These are phyloP conservation scores for Brachycybe producta DNA, from an alignment of 2,888 invertebrate genomes.

Conservation along the genomic window DNA sequence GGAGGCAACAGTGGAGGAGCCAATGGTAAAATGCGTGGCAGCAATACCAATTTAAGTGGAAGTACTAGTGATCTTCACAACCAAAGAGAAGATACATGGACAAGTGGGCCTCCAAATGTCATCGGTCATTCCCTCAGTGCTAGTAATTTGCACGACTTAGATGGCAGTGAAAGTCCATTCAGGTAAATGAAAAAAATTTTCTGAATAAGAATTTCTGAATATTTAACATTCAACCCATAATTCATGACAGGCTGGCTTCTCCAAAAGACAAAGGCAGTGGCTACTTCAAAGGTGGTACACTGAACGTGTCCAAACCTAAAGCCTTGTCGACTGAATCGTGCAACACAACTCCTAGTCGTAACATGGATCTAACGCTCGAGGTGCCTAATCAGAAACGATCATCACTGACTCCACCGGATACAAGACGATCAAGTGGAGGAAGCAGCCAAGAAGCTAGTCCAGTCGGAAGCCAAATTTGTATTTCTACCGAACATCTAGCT, in stretches of 20 bases:
- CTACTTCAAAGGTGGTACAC: slow-evolving; percentile 7
- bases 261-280: slow-evolving; percentile 16
- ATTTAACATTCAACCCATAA: too few relatives aligned
- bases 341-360: background rate
- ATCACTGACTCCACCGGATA: background rate
- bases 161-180: slow-evolving; percentile 53
- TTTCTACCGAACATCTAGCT: background rate
- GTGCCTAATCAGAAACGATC: background rate
- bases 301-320: slow-evolving; percentile 8
- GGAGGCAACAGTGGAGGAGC: slow-evolving; percentile 30
- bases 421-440: background rate
- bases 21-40: slow-evolving; percentile 44
- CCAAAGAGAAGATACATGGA: slow-evolving; percentile 45
- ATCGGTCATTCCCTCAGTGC: slow-evolving; percentile 74
- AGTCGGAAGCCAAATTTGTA: background rate
- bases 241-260: slow-evolving; percentile 20
- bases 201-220: too few relatives aligned
- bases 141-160: slow-evolving; percentile 58
- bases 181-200: slow-evolving; percentile 42
- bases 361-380: slow-evolving; percentile 10
- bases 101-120: slow-evolving; percentile 27
- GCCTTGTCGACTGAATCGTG: slow-evolving; percentile 13
- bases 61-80: slow-evolving; percentile 44
- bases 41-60: slow-evolving; percentile 45
- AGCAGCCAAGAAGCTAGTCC: slow-evolving; percentile 5